Conservation (phyloP, 1,140 invertebrate genomes). For the Diorhabda sublineata region DNA sequence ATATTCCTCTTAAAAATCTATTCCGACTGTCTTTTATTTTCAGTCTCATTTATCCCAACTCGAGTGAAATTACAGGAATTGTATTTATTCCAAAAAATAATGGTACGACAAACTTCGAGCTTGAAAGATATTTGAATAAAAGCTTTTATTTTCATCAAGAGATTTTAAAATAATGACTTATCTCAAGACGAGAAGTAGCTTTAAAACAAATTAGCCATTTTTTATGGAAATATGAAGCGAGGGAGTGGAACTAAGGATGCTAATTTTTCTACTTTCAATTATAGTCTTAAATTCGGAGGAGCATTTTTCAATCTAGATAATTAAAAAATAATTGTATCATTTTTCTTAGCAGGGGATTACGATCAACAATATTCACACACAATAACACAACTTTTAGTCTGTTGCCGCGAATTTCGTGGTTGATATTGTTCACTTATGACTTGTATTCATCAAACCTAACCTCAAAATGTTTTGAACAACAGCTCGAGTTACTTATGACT, state of each 20-base stretch:
- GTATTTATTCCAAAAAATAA: slow-evolving; percentile 1
- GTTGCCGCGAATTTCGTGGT: too few species aligned
- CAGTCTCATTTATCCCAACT: not conserved
- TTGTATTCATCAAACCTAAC: too few species aligned
- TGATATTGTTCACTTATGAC: too few species aligned
- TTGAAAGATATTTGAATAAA: slow-evolving; percentile 8
- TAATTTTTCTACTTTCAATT: slow-evolving; percentile 20
- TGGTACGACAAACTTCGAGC: not conserved
- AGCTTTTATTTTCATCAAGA: slow-evolving; percentile 9
- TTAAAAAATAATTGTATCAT: slow-evolving; percentile 18
- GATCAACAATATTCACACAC: not conserved
- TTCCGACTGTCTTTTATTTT: not conserved
- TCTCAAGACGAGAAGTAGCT: slow-evolving; percentile 14
- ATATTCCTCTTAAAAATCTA: not conserved
- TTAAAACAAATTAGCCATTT: slow-evolving; percentile 19
- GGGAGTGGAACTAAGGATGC: slow-evolving; percentile 19
- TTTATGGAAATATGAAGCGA: slow-evolving; percentile 21
- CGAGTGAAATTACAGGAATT: not conserved
- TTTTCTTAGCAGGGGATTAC: slow-evolving; percentile 7
- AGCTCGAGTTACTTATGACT: too few species aligned
- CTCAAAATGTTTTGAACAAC: too few species aligned
- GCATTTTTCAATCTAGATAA: slow-evolving; percentile 21
- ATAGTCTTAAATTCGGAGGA: slow-evolving; percentile 3
- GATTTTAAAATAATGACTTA: slow-evolving; percentile 17
- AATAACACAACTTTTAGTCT: too few species aligned